These are phyloP conservation scores for Trichopoda pennipes DNA, from an alignment of 2,888 invertebrate genomes.

Conservation along the genomic window DNA sequence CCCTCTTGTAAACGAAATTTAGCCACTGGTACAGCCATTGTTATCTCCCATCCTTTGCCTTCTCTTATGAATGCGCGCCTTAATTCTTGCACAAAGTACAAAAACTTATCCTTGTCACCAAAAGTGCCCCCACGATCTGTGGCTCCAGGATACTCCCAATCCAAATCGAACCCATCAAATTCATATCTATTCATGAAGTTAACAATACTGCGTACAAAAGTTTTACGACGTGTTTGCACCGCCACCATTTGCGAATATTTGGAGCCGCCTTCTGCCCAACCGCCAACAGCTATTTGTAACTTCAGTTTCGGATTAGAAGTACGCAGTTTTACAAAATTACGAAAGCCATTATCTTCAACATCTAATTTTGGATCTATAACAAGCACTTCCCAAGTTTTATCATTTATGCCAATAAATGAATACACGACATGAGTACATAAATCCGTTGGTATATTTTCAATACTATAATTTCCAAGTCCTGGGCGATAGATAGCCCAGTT, in stretches of 20 bases:
- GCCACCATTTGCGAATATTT: constrained; percentile 93
- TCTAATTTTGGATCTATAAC: constrained; percentile 91
- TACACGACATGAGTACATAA: constrained; percentile 93
- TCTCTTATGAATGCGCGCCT: constrained; percentile 88
- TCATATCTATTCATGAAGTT: constrained; percentile 88
- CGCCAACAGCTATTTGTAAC: constrained; percentile 91
- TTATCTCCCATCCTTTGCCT: constrained; percentile 91
- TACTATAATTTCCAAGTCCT: constrained; percentile 89
- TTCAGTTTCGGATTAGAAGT: constrained; percentile 87
- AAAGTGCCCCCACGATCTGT: constrained; percentile 92
- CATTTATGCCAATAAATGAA: constrained; percentile 92
- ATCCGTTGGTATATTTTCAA: constrained; percentile 91
- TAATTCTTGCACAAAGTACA: constrained; percentile 91
- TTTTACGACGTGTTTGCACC: constrained; percentile 85
- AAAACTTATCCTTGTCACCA: constrained; percentile 91
- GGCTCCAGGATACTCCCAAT: constrained; percentile 96
- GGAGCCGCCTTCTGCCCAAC: constrained; percentile 94
- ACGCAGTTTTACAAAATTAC: constrained; percentile 88
- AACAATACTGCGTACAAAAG: constrained; percentile 89
- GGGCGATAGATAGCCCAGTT: constrained; percentile 90
- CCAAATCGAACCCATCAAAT: constrained; percentile 93
- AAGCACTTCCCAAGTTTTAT: constrained; percentile 88
- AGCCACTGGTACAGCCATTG: constrained; percentile 93
- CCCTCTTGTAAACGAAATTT: constrained; percentile 93
- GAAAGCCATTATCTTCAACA: constrained; percentile 88